These are phyloP conservation scores for Drosophila mulleri DNA, from an alignment of 2,888 invertebrate genomes.

Conservation along the genomic window DNA sequence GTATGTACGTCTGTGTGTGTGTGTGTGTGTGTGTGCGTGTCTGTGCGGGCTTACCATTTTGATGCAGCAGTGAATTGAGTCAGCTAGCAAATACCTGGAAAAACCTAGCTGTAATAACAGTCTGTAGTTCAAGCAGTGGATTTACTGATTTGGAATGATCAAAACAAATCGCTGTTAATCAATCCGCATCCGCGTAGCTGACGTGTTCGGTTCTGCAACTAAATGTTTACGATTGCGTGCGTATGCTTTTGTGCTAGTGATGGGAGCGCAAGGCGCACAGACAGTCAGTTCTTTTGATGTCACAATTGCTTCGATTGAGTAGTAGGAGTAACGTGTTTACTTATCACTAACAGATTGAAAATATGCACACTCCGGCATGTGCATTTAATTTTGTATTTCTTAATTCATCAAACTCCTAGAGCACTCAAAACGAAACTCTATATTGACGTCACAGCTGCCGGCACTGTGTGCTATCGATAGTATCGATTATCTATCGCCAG, in stretches of 20 bases:
- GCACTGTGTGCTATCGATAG: constrained; percentile 32
- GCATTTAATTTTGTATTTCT: background rate
- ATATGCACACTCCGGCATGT: background rate
- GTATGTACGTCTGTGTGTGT: background rate
- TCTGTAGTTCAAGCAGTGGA: constrained; percentile 17
- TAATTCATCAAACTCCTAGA: constrained; percentile 30
- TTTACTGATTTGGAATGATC: constrained; percentile 31
- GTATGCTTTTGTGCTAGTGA: constrained; percentile 49
- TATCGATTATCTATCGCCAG: background rate
- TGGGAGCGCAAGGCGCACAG: constrained; percentile 33
- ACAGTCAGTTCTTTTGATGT: constrained; percentile 25
- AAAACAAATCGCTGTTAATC: constrained; percentile 46
- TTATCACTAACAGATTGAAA: background rate
- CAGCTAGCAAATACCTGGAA: constrained; percentile 20
- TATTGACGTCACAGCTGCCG: constrained; percentile 30
- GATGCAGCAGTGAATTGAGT: constrained; percentile 39
- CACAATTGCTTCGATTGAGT: constrained; percentile 29
- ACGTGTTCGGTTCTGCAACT: constrained; percentile 79
- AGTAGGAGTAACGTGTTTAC: background rate
- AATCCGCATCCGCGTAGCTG: constrained; percentile 71
- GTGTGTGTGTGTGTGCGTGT: background rate
- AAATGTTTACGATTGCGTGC: constrained; percentile 65
- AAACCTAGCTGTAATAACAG: constrained; percentile 7
- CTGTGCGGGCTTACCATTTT: constrained; percentile 63
- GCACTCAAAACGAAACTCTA: background rate